Percentiles rank a stretch among this genome's conserved stretches.
Evolutionary conservation across 2,888 invertebrate species (phyloP).

Genomic region (Epirrhoe alternata): DNA sequence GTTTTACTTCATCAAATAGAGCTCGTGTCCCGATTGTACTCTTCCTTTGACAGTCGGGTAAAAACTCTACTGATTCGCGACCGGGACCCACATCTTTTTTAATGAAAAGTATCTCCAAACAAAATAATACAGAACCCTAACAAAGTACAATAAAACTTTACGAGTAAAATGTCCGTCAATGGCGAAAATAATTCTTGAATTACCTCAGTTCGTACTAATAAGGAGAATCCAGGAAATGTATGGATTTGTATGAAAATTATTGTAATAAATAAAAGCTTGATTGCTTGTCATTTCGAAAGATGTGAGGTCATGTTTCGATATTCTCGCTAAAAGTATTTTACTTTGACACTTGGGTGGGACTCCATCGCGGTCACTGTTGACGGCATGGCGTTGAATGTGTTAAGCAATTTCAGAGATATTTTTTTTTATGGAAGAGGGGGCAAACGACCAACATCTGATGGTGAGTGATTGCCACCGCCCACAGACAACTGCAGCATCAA

Average conservation of each 20-base stretch:
- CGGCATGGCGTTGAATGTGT: no score
- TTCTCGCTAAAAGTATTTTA: conserved; percentile 1
- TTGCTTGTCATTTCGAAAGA: conserved; percentile 21
- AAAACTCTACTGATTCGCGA: no score
- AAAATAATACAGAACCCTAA: conserved; percentile 23
- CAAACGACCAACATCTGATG: no score
- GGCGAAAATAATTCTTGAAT: conserved; percentile 35
- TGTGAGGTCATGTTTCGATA: conserved; percentile 9
- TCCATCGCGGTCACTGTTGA: neutral
- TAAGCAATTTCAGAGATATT: no score
- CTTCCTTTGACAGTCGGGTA: no score
- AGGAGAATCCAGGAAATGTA: conserved; percentile 27
- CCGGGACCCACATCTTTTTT: no score
- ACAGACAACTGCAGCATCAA: no score
- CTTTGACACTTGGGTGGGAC: neutral
- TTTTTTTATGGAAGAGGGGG: no score
- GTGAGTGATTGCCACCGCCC: no score
- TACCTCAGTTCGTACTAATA: conserved; percentile 36
- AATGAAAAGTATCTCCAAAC: neutral
- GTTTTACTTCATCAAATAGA: no score
- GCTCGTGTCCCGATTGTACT: no score
- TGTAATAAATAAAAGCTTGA: conserved; percentile 16
- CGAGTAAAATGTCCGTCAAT: conserved; percentile 34
- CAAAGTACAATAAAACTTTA: conserved; percentile 35
- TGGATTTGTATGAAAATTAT: conserved; percentile 20